Evolutionary conservation across 2,113 vertebrate genomes (phyloP), one percentile per base, ranked within the genome.

Genomic region (Morphnarchus princeps): DNA sequence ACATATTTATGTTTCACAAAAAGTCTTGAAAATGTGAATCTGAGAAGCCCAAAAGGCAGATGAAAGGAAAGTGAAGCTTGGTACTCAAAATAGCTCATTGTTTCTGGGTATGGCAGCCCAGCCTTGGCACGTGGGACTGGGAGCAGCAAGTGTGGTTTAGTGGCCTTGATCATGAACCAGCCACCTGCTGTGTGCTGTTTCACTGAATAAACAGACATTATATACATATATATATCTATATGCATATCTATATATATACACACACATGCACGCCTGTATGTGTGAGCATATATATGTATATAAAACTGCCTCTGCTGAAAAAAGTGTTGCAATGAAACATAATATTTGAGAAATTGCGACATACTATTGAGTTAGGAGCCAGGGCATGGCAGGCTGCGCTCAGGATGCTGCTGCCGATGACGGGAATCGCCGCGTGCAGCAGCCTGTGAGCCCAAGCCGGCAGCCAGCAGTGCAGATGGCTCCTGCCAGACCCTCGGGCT

Each of bases 401-500:
- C 0, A 9, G 36, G 62, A 21, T 3, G 54, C 61, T 69, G 69
- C 29, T 52, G 81, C 6, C 0, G 9, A 10, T 1, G 16, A 2
- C 0, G 6, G 54, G 55, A 36, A 42, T 18, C 3, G 7, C 19
- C 5, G 11, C 2, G 3, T 1, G 3, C 31, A 9, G 38, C 55
- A 59, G 24, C 50, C 28, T 7, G 43, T 2, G 10, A 76, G 55
- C 34, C 34, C 11, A 3, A 32, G 34, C 49, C 32, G 16, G 29
- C 32, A 36, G 38, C 36, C 26, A 20, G 38, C 14, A 19, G 16
- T 0, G 7, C 25, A 16, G 77, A 50, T 7, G 61, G 52, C 38
- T 87, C n/a, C 54, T 29, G 54, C 31, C 73, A 43, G 73, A 34
- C 32, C 73, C 13, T 15, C 0, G 6, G 80, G 79, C 31, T 80